Evolutionary conservation across 2,888 invertebrate species (phyloP).

Genomic region (Epiperipatus broadwayi): DNA sequence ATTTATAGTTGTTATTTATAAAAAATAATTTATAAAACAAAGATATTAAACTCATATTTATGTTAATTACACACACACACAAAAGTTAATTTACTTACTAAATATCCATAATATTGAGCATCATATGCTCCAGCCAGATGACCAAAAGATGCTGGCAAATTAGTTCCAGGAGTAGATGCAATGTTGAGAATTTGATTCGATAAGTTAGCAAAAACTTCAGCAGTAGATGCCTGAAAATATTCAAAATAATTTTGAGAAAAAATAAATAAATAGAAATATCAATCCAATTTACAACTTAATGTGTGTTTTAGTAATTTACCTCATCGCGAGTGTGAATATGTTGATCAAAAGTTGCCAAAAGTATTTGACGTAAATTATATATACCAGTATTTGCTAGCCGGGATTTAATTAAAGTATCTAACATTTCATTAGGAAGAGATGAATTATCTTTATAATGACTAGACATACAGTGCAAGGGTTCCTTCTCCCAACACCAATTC

Average conservation of each 20-base stretch:
- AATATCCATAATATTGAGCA: constrained; percentile 35
- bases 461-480: constrained; percentile 31
- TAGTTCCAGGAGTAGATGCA: constrained; percentile 29
- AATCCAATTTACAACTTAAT: background rate
- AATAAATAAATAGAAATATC: background rate
- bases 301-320: constrained; percentile 16
- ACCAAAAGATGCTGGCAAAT: constrained; percentile 34
- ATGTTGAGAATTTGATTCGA: constrained; percentile 29
- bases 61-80: too few species aligned
- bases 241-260: too few species aligned
- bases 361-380: constrained; percentile 32
- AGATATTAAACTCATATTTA: too few species aligned
- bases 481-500: constrained; percentile 36
- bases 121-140: constrained; percentile 34
- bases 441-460: constrained; percentile 27
- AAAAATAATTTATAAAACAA: too few species aligned
- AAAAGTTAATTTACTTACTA: constrained; percentile 25
- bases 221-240: constrained; percentile 29
- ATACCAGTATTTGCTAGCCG: constrained; percentile 32
- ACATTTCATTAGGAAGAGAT: constrained; percentile 29
- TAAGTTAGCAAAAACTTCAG: constrained; percentile 23
- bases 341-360: constrained; percentile 33
- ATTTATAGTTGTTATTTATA: too few species aligned
- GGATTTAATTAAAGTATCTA: constrained; percentile 29
- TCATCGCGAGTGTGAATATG: constrained; percentile 26